Evolutionary conservation across 2,797 vertebrate genomes (phyloP).

Genomic region (Sciaenops ocellatus): DNA sequence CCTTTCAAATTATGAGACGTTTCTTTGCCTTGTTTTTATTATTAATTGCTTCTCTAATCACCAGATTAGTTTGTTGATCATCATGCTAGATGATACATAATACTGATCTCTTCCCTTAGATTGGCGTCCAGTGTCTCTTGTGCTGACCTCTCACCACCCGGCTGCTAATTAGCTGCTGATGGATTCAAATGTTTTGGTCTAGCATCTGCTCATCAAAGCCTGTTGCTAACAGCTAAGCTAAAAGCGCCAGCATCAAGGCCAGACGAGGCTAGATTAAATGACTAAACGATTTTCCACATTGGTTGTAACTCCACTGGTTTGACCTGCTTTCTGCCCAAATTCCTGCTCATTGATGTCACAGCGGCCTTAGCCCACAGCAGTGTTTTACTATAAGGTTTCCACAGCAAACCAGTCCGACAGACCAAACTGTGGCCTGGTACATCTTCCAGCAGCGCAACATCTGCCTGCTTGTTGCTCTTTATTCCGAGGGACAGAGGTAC

Average conservation of each 20-base stretch:
- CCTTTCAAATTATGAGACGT: background rate
- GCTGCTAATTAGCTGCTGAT: slow-evolving; percentile 1
- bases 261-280: slow-evolving; percentile 29
- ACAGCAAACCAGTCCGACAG: slow-evolving; percentile 36
- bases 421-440: slow-evolving; percentile 14
- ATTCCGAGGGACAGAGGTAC: slow-evolving; percentile 10
- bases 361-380: slow-evolving; percentile 28
- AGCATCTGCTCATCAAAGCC: background rate
- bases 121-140: background rate
- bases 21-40: background rate
- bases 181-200: slow-evolving; percentile 15
- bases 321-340: slow-evolving; percentile 73
- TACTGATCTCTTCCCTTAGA: background rate
- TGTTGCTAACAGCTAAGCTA: slow-evolving; percentile 13
- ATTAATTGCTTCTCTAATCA: background rate
- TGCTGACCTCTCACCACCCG: background rate
- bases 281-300: slow-evolving; percentile 58
- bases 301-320: slow-evolving; percentile 66
- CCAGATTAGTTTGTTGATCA: slow-evolving; percentile 1
- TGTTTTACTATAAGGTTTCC: slow-evolving; percentile 44
- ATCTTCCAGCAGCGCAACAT: slow-evolving; percentile 22
- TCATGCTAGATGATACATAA: background rate
- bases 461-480: slow-evolving; percentile 42
- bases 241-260: slow-evolving; percentile 17
- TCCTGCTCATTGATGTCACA: slow-evolving; percentile 67